A percentile compares a stretch with the other conserved stretches of the same genome.
These are phyloP conservation scores for Euplexia lucipara DNA, from an alignment of 2,888 invertebrate genomes.

Conservation along the genomic window DNA sequence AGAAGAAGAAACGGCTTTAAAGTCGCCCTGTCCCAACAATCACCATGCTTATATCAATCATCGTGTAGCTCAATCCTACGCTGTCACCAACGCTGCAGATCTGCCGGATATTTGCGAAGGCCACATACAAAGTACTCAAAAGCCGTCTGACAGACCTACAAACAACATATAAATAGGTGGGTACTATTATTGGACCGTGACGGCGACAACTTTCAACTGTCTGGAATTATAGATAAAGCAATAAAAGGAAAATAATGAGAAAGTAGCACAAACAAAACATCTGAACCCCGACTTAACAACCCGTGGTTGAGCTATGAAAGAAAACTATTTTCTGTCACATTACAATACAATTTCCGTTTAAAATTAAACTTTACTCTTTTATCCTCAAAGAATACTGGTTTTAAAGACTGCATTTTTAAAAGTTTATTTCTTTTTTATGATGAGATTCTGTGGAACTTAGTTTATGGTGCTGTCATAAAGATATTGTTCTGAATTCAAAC, in stretches of 20 bases:
- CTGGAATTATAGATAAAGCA: not conserved
- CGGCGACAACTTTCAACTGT: too few species aligned
- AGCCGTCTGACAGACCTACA: too few species aligned
- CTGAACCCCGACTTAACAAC: conserved; percentile 12
- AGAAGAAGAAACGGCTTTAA: too few species aligned
- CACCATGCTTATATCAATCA: too few species aligned
- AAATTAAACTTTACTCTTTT: conserved; percentile 46
- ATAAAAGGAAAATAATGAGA: not conserved
- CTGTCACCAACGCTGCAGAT: too few species aligned
- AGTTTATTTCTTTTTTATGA: conserved; percentile 43
- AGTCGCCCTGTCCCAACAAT: too few species aligned
- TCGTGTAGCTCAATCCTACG: too few species aligned
- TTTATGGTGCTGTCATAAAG: conserved; percentile 39
- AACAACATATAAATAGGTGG: too few species aligned
- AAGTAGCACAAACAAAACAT: conserved; percentile 30
- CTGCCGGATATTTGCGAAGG: too few species aligned
- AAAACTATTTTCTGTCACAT: conserved; percentile 34
- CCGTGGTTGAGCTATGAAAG: conserved; percentile 9
- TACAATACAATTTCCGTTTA: conserved; percentile 35
- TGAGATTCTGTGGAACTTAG: conserved; percentile 10
- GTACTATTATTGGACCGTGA: too few species aligned
- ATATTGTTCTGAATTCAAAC: conserved; percentile 38
- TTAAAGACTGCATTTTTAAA: conserved; percentile 25
- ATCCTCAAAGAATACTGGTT: conserved; percentile 31
- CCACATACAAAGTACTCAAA: too few species aligned